Percentiles rank a stretch among this genome's conserved stretches.
phyloP scores from a whole-genome alignment of 2,113 vertebrate genomes.

The Xenotilapia caudafasciata region DNA sequence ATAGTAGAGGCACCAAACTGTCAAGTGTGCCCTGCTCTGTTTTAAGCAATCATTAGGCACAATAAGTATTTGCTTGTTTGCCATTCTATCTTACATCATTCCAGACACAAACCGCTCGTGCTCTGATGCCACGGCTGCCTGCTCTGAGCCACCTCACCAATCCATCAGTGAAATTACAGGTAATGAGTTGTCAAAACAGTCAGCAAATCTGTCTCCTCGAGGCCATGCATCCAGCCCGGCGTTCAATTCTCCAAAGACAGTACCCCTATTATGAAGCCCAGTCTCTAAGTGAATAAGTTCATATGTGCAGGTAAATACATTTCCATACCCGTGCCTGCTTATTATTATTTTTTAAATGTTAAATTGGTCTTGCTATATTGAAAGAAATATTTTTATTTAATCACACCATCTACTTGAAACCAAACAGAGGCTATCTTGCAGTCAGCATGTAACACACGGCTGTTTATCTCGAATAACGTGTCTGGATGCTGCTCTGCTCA shows the following conservation, averaged over 20 bases:
- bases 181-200: conserved; percentile 76
- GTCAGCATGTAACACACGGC: not conserved
- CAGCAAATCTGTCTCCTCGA: conserved; percentile 52
- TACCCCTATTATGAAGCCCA: conserved; percentile 25
- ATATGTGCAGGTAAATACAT: conserved; percentile 26
- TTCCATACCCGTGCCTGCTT: not conserved
- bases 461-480: conserved; percentile 26
- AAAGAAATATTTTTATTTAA: not conserved
- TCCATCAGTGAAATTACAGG: conserved; percentile 75
- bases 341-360: not conserved
- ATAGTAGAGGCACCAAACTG: conserved; percentile 43
- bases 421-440: not conserved
- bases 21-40: conserved; percentile 34
- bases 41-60: conserved; percentile 65
- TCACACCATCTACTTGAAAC: not conserved
- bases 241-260: conserved; percentile 33
- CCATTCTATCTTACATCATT: conserved; percentile 62
- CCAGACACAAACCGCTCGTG: conserved; percentile 37
- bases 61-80: conserved; percentile 60
- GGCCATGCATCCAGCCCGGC: conserved; percentile 33
- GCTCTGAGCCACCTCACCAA: conserved; percentile 54
- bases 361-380: not conserved
- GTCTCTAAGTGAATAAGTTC: conserved; percentile 21
- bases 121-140: conserved; percentile 47
- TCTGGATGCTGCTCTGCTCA: conserved; percentile 38